Conservation (phyloP, 2,888 invertebrate genomes). For the Drosophila monieri region DNA sequence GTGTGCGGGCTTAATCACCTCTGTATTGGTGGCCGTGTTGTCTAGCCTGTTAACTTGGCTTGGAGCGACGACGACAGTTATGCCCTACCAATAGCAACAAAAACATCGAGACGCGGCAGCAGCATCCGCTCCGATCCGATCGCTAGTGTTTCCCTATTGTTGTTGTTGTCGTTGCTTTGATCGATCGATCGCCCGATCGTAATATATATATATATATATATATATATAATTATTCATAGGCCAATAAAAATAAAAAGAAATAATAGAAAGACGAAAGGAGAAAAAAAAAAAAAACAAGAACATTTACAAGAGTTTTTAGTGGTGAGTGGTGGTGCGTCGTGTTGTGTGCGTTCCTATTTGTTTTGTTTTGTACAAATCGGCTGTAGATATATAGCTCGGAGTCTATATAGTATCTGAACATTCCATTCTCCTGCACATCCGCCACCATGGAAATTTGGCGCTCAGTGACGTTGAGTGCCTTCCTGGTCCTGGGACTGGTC, state of each 20-base stretch:
- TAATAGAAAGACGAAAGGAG: background rate
- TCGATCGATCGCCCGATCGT: constrained; percentile 66
- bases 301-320: constrained; percentile 24
- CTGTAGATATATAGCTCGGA: constrained; percentile 1
- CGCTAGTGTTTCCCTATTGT: constrained; percentile 57
- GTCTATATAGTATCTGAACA: constrained; percentile 2
- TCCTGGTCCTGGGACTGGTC: constrained; percentile 71
- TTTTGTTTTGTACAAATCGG: constrained; percentile 4
- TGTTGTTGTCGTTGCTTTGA: constrained; percentile 66
- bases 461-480: constrained; percentile 68
- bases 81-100: constrained; percentile 71
- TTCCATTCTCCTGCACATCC: background rate
- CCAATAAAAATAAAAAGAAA: constrained; percentile 16
- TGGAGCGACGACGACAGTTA: constrained; percentile 55
- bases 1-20: constrained; percentile 58
- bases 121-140: constrained; percentile 47
- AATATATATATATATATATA: constrained; percentile 43
- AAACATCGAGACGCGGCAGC: constrained; percentile 66
- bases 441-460: constrained; percentile 72
- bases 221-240: constrained; percentile 38
- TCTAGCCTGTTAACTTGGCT: constrained; percentile 55
- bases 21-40: constrained; percentile 12
- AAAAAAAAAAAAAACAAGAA: background rate
- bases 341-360: constrained; percentile 2
- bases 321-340: constrained; percentile 12